Base-by-base conservation (phyloP, 2,888 invertebrate species). In the Idaea aversata region DNA sequence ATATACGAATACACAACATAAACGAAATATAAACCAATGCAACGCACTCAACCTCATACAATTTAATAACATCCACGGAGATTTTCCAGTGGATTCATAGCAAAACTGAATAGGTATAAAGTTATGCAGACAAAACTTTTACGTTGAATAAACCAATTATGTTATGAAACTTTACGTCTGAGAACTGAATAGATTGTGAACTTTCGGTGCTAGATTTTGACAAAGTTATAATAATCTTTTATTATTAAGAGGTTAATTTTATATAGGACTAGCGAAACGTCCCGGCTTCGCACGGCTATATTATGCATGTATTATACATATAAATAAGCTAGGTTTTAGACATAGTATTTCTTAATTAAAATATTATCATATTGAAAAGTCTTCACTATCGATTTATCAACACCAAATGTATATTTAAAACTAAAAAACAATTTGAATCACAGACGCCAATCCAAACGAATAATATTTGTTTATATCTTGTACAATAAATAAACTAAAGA, bases 21-120 rank as follows among this genome's bases (percentile, higher is more conserved):
- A 70, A 72, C 67, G 69, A 66, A 72, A 71, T 70, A 77, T 74
- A 77, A 75, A 75, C 47, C 47, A 6, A 47, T 77, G 74, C 78
- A 77, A 77, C 74, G 76, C 66, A 68, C 72, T 69, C 74, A 76
- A 73, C 72, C 68, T 74, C 76, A 73, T 77, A 80, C 75, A 83
- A 82, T 82, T 79, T 82, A 81, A 83, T 83, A 80, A 75, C 70
- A 70, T 65, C 72, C 63, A 72, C 65, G 68, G 65, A 16, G 62
- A 66, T 65, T 65, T 67, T 67, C 62, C 61, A 60, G 38, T 63
- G 62, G 61, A 67, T 68, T 66, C 67, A 66, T 68, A 61, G 68
- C 65, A 36, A 61, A 68, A 63, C 63, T 67, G 67, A 63, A 61
- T 69, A 47, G 47, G 47, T 47, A 67, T 63, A 65, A 68, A 71